Base-by-base conservation (phyloP, 2,113 vertebrate genomes). In the Axis porcinus region DNA sequence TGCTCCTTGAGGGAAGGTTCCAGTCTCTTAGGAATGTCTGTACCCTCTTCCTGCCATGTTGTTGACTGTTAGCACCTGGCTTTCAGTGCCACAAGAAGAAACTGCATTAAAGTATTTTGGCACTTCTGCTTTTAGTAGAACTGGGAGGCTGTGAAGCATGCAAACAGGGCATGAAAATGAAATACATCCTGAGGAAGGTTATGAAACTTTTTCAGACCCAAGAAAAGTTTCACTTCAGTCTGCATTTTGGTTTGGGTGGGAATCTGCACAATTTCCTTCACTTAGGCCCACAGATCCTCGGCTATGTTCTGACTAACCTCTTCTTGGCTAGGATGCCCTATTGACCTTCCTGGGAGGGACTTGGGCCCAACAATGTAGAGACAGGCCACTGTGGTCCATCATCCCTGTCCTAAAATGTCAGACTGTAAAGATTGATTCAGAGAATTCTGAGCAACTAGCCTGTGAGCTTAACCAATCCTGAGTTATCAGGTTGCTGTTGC, bases 91-190 rank as follows among this genome's bases (percentile, higher is more conserved):
- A 52, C 57, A 82, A 95, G 86, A 96, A 92, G 82, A 86, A 95
- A 95, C 57, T 28, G 82, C 21, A 96, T 96, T 94, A 94, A 96
- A 92, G 88, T 97, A 96, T 93, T 84, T 87, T 74, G 87, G 62
- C 87, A 97, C 90, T 97, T 98, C 95, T 97, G 90, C 94, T 97
- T 96, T 97, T 96, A 79, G 81, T 87, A 88, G 64, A 97, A 91
- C n/a, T 86, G 88, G 70, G 86, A 98, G 95, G 30, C 79, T 11
- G 2, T 95, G 89, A 96, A 98, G 64, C 52, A 83, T 95, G 86
- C 91, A 97, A 96, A 89, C 64, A 86, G 23, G 89, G 9, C 52
- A 90, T 89, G 55, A 89, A 96, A 97, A 94, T 97, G 57, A 92
- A 97, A 97, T 36, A 93, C 10, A 74, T 40, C 40, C 50, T 91